A percentile compares a stretch with the other conserved stretches of the same genome.
These are phyloP conservation scores for Dicerorhinus sumatrensis DNA, from an alignment of 2,113 vertebrate genomes.

Conservation along the genomic window DNA sequence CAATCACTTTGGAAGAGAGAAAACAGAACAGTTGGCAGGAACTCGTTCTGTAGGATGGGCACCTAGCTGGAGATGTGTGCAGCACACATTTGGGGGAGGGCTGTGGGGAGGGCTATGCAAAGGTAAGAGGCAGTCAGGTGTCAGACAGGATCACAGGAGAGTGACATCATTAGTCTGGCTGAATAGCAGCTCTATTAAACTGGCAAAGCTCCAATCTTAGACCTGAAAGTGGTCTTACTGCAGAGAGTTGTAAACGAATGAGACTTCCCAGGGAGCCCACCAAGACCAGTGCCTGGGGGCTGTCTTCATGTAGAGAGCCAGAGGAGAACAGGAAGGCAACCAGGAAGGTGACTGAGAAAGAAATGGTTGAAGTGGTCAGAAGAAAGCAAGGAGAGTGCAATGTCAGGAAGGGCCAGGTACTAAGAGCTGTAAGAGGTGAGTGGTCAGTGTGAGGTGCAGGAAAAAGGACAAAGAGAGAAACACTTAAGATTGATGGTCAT, in stretches of 20 bases:
- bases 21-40: background rate
- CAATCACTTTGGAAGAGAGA: background rate
- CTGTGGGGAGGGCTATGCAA: background rate
- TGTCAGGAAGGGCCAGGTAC: background rate
- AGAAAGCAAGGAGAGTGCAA: accelerated
- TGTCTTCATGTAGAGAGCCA: background rate
- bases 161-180: background rate
- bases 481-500: background rate
- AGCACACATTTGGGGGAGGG: background rate
- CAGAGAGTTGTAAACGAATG: background rate
- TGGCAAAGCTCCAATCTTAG: background rate
- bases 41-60: background rate
- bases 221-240: background rate
- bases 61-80: background rate
- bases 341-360: background rate
- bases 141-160: background rate
- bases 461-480: background rate
- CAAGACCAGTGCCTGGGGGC: background rate
- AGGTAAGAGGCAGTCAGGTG: background rate
- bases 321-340: background rate
- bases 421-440: background rate
- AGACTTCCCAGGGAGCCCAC: background rate
- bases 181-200: background rate
- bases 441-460: background rate
- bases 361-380: background rate